These are phyloP conservation scores for Mactra quadrangularis DNA, from an alignment of 1,140 invertebrate genomes.

Conservation along the genomic window DNA sequence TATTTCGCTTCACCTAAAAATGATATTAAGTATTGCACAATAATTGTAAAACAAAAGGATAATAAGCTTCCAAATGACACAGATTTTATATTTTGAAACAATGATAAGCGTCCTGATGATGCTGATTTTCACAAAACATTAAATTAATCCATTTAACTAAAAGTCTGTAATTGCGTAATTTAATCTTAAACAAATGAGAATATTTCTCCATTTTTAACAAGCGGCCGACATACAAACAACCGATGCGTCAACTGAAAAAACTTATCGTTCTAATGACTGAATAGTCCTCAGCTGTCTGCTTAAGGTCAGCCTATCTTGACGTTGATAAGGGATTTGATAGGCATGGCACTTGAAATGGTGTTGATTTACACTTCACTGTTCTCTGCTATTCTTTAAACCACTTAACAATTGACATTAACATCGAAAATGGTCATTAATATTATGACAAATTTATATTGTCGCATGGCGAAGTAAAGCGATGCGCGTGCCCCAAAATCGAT, in stretches of 20 bases:
- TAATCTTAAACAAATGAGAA: not conserved
- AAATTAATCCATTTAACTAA: constrained; percentile 1
- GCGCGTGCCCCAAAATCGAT: no score
- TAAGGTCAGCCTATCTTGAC: constrained; percentile 5
- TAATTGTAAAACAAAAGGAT: no score
- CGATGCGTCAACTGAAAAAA: constrained; percentile 3
- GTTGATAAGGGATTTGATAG: constrained; percentile 36
- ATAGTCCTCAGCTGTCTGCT: no score
- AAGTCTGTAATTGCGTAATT: constrained; percentile 17
- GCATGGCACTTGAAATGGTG: constrained; percentile 3
- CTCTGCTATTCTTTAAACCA: constrained; percentile 5
- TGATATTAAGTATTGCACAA: not conserved
- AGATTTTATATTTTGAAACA: no score
- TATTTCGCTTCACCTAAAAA: not conserved
- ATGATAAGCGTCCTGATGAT: not conserved
- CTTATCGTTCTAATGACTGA: not conserved
- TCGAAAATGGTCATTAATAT: constrained; percentile 14
- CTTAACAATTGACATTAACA: constrained; percentile 20
- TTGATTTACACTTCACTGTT: constrained; percentile 49
- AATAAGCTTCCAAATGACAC: no score
- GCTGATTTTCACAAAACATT: constrained; percentile 23
- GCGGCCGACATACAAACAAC: not conserved
- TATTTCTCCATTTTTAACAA: constrained; percentile 4
- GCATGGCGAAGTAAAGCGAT: not conserved
- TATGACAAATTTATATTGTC: constrained; percentile 5